These are phyloP conservation scores for Drosophila pseudotakahashii DNA, from an alignment of 2,888 invertebrate genomes.

Conservation along the genomic window DNA sequence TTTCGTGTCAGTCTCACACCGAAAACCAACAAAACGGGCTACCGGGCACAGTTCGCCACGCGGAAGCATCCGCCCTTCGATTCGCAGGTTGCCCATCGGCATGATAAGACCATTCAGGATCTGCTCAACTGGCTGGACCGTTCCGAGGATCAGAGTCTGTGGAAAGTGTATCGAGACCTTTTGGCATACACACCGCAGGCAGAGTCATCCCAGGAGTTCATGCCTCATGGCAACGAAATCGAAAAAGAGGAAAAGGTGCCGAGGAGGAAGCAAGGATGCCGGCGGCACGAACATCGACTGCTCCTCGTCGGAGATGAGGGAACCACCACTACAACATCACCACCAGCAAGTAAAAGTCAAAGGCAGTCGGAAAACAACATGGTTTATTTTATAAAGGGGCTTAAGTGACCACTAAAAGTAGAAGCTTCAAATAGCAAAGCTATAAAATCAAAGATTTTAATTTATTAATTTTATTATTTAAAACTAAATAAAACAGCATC, in stretches of 20 bases:
- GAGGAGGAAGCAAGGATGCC: background rate
- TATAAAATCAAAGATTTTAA: background rate
- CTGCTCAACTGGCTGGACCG: constrained; percentile 58
- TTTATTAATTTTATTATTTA: too few species aligned
- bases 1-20: constrained; percentile 64
- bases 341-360: constrained; percentile 15
- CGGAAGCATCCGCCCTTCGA: constrained; percentile 61
- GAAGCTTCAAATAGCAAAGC: too few species aligned
- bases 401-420: constrained; percentile 25
- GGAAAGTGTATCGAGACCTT: constrained; percentile 51
- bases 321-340: background rate
- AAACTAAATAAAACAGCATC: too few species aligned
- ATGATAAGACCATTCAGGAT: constrained; percentile 59
- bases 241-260: background rate
- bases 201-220: constrained; percentile 10
- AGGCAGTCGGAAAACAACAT: constrained; percentile 36
- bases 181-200: constrained; percentile 33
- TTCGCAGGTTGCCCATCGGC: constrained; percentile 55
- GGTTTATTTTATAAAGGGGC: constrained; percentile 62
- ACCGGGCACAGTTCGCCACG: constrained; percentile 57
- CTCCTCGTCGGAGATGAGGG: constrained; percentile 32
- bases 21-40: constrained; percentile 37
- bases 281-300: constrained; percentile 21
- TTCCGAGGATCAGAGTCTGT: constrained; percentile 57
- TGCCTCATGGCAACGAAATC: constrained; percentile 16